Percentiles rank a stretch among this genome's conserved stretches.
Conservation (phyloP, 1,140 invertebrate species). For the Asbolus verrucosus region DNA sequence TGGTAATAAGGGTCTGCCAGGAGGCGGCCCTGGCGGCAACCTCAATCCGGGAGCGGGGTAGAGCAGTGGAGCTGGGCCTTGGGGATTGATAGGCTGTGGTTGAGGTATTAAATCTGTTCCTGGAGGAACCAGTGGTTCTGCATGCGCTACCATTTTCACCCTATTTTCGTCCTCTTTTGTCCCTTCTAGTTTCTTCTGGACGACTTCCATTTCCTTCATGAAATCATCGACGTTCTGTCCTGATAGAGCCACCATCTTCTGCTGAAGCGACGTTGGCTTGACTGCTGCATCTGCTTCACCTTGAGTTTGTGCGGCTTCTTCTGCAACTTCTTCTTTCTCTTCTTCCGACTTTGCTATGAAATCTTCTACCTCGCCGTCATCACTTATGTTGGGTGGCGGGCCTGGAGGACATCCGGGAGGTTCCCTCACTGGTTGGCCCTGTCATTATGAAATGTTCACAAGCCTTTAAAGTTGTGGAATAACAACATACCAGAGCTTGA, state of each 20-base stretch:
- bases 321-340: constrained; percentile 46
- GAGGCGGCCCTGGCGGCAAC: constrained; percentile 75
- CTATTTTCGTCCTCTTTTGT: constrained; percentile 74
- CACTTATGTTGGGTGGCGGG: constrained; percentile 79
- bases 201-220: constrained; percentile 91
- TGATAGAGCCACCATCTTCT: constrained; percentile 86
- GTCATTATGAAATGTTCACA: too few relatives aligned
- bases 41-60: constrained; percentile 64
- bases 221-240: constrained; percentile 93
- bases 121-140: constrained; percentile 58
- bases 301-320: constrained; percentile 51
- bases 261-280: constrained; percentile 82
- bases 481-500: constrained; percentile 58
- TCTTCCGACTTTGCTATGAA: constrained; percentile 57
- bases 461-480: background rate
- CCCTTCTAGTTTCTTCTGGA: constrained; percentile 79
- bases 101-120: constrained; percentile 54
- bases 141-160: constrained; percentile 67
- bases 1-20: constrained; percentile 71
- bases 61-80: constrained; percentile 71
- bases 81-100: constrained; percentile 49
- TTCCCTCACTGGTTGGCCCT: constrained; percentile 66
- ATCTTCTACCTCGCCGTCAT: constrained; percentile 73
- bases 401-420: constrained; percentile 91
- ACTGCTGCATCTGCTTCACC: constrained; percentile 63